Base-by-base conservation (phyloP, 2,888 invertebrate species). In the Meandrusa payeni region DNA sequence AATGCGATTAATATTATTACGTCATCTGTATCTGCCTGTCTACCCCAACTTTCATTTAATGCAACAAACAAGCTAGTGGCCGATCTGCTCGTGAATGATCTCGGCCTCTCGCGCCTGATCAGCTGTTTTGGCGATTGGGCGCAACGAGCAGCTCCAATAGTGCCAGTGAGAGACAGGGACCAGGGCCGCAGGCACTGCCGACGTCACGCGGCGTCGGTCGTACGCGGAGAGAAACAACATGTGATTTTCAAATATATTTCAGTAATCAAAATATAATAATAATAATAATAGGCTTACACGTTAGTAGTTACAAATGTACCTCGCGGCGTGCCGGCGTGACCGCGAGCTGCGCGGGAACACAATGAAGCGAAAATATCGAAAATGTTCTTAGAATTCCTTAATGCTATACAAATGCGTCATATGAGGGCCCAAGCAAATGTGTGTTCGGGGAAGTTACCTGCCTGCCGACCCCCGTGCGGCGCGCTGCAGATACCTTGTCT, bases 211-310 rank as follows among this genome's bases (percentile, higher is more conserved):
- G 13, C n/a, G n/a, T n/a, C n/a, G n/a, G n/a, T n/a, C n/a, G n/a
- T n/a, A n/a, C n/a, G 4, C 17, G 9, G 10, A 29, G 77, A n/a
- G 48, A 68, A 58, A 54, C 42, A 46, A 49, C 26, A 17, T 29
- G 52, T 69, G 68, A 76, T 82, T 86, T 87, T 80, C 74, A 85
- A 86, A 83, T 86, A 85, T 86, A 87, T 87, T 86, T 87, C 86
- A 81, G 87, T 87, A 86, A 83, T 86, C 87, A 87, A 87, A 87
- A 87, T 87, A 87, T 87, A 87, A 86, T 86, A 83, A 82, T 86
- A 85, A 87, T 87, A 87, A 86, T 86, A 83, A 82, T 86, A 85
- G 86, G 86, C 86, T 87, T 87, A 87, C 71, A 81, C 64, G 59
- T 79, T 83, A 85, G 67, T 85, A 87, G 86, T 86, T 85, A 87